phyloP scores from a whole-genome alignment of 2,113 vertebrate species.

The Empidonax traillii region DNA sequence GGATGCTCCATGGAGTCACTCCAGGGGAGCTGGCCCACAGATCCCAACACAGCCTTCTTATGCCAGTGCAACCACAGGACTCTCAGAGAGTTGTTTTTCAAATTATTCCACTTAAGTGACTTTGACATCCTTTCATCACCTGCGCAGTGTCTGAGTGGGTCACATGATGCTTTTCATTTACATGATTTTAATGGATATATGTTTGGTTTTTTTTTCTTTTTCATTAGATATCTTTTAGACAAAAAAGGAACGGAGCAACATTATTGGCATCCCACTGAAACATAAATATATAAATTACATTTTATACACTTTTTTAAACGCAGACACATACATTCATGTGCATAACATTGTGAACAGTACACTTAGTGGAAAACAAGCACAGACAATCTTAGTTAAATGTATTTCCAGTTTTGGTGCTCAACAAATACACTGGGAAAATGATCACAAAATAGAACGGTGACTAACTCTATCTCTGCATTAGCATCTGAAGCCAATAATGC shows the following conservation, averaged over 20 bases:
- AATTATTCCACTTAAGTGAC: conserved; percentile 50
- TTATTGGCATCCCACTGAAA: conserved; percentile 61
- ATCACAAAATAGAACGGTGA: conserved; percentile 47
- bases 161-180: conserved; percentile 55
- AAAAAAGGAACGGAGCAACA: conserved; percentile 46
- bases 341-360: conserved; percentile 59
- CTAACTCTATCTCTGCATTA: conserved; percentile 50
- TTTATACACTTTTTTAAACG: conserved; percentile 68
- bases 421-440: conserved; percentile 56
- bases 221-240: conserved; percentile 55
- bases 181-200: conserved; percentile 53
- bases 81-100: background rate
- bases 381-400: conserved; percentile 62
- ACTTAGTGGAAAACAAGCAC: conserved; percentile 65
- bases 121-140: conserved; percentile 7
- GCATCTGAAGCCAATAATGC: conserved; percentile 39
- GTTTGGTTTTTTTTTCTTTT: background rate
- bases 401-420: conserved; percentile 66
- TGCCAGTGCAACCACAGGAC: background rate
- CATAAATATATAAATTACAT: conserved; percentile 72
- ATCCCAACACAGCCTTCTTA: background rate
- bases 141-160: conserved; percentile 62
- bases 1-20: background rate
- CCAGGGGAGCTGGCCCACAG: background rate
- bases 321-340: conserved; percentile 70